These are phyloP conservation scores for Eurypyga helias DNA, from an alignment of 2,113 vertebrate species.

Conservation along the genomic window DNA sequence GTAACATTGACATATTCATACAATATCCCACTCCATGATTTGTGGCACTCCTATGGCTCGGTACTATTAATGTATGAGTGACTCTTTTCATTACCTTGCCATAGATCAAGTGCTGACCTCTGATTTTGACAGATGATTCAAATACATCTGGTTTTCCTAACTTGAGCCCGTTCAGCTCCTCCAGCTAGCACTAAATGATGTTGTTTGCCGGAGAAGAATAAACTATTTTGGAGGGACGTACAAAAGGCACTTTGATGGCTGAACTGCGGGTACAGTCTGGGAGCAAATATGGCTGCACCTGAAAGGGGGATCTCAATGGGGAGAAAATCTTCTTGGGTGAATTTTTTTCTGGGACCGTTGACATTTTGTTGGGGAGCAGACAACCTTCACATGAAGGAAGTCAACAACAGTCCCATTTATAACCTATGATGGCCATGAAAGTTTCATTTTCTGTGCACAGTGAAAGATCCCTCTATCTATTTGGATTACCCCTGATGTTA, in stretches of 20 bases:
- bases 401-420: constrained; percentile 28
- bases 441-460: neutral
- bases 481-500: neutral
- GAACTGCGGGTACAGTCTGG: neutral
- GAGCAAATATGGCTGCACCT: neutral
- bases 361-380: neutral
- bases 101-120: constrained; percentile 59
- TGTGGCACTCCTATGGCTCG: neutral
- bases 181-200: constrained; percentile 46
- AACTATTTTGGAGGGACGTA: constrained; percentile 42
- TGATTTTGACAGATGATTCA: constrained; percentile 66
- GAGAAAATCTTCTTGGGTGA: constrained; percentile 7
- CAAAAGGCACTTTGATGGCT: constrained; percentile 66
- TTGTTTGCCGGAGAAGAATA: constrained; percentile 68
- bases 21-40: constrained; percentile 45
- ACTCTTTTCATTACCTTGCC: constrained; percentile 67
- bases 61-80: constrained; percentile 49
- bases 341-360: neutral
- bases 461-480: constrained; percentile 42
- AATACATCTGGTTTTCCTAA: constrained; percentile 72
- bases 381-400: neutral
- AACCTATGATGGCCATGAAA: neutral
- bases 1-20: constrained; percentile 62
- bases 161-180: constrained; percentile 30
- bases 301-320: neutral